Evolutionary conservation across 2,888 invertebrate genomes (phyloP).

Genomic region (Chrysolina haemoptera): DNA sequence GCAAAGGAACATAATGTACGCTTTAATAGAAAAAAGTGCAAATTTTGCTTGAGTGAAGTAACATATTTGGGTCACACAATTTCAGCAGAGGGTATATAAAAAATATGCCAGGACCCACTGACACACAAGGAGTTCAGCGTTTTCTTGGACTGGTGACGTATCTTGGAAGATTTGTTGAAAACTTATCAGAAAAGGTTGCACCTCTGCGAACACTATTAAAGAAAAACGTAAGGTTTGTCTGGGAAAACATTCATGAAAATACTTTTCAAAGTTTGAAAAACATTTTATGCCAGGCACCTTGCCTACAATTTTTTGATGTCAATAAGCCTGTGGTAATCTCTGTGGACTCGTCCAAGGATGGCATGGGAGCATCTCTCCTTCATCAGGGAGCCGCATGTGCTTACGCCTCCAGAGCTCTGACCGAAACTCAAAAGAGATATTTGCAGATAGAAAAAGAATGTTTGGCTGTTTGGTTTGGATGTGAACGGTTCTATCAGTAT

Average conservation of each 20-base stretch:
- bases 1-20: neutral
- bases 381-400: neutral
- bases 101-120: neutral
- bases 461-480: neutral
- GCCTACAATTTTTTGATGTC: neutral
- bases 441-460: neutral
- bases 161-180: too few relatives aligned
- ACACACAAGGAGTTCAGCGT: neutral
- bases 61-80: neutral
- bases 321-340: neutral
- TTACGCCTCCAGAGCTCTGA: neutral
- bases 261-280: neutral
- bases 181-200: neutral
- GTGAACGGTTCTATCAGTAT: neutral
- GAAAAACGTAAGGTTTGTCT: neutral
- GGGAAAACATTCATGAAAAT: neutral
- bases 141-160: neutral
- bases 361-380: neutral
- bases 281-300: neutral
- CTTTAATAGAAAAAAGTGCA: neutral
- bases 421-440: neutral
- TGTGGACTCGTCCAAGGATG: neutral
- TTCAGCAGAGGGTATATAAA: neutral
- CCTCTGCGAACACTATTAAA: neutral
- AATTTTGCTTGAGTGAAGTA: neutral